A percentile compares a stretch with the other conserved stretches of the same genome.
Evolutionary conservation across 1,140 invertebrate species (phyloP).

Genomic region (Anoplolepis gracilipes): DNA sequence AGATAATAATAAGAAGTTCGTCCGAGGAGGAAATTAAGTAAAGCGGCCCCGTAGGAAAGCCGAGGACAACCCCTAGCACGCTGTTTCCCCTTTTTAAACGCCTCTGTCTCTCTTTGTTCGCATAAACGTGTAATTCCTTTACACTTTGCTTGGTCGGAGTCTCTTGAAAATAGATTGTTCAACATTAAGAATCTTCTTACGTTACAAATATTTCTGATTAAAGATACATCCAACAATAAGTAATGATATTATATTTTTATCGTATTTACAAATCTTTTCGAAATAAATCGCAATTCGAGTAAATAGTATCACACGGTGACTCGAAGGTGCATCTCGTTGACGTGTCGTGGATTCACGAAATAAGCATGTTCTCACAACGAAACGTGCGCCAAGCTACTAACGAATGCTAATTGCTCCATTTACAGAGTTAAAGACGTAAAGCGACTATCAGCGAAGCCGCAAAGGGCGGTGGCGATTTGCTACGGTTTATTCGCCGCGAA

Average conservation of each 20-base stretch:
- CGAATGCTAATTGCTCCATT: conserved; percentile 75
- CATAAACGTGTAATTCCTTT: conserved; percentile 46
- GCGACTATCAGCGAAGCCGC: conserved; percentile 49
- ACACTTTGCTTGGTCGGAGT: conserved; percentile 12
- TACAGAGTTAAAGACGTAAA: conserved; percentile 56
- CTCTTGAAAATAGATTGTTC: neutral
- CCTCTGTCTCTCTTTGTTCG: conserved; percentile 48
- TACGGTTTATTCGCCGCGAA: conserved; percentile 61
- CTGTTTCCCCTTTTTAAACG: conserved; percentile 54
- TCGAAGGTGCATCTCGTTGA: conserved; percentile 14
- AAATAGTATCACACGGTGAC: neutral
- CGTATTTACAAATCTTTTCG: neutral
- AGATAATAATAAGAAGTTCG: conserved; percentile 84
- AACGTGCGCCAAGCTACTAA: conserved; percentile 42
- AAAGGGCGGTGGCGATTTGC: conserved; percentile 70
- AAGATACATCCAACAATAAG: neutral
- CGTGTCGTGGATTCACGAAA: neutral
- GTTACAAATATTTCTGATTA: neutral
- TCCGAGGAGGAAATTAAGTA: conserved; percentile 82
- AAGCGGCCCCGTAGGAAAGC: conserved; percentile 60
- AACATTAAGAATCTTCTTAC: neutral
- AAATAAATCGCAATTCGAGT: conserved; percentile 2
- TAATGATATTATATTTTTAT: neutral
- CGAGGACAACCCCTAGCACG: conserved; percentile 54
- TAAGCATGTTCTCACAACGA: conserved; percentile 42